Conservation (phyloP, 2,113 vertebrate species). For the Lophotis ruficrista region DNA sequence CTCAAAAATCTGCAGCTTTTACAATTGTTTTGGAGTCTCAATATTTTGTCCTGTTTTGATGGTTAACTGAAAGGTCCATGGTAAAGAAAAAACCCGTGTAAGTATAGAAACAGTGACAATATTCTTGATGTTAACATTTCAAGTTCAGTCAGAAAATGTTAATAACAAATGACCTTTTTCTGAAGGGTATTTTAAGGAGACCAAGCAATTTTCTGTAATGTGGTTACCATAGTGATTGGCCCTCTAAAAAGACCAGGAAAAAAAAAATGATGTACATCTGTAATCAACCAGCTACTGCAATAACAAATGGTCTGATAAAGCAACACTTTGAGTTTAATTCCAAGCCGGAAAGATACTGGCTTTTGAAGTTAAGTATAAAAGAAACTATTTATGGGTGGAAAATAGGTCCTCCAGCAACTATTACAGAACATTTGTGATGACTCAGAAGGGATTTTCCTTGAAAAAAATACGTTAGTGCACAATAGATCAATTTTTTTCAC, state of each 20-base stretch:
- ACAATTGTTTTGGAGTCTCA: neutral
- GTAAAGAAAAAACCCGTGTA: neutral
- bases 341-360: slow-evolving; percentile 25
- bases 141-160: slow-evolving; percentile 39
- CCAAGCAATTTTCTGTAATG: slow-evolving; percentile 70
- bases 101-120: neutral
- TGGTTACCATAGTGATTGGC: slow-evolving; percentile 76
- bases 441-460: slow-evolving; percentile 27
- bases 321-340: slow-evolving; percentile 49
- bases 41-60: slow-evolving; percentile 45
- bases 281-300: slow-evolving; percentile 54
- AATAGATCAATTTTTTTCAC: slow-evolving; percentile 16
- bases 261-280: slow-evolving; percentile 34
- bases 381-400: neutral
- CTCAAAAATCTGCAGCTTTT: neutral
- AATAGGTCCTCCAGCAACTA: neutral
- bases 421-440: neutral
- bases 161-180: slow-evolving; percentile 68
- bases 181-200: slow-evolving; percentile 74
- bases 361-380: slow-evolving; percentile 46
- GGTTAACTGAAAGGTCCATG: neutral
- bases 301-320: slow-evolving; percentile 59
- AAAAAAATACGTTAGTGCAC: slow-evolving; percentile 14
- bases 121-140: neutral
- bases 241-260: slow-evolving; percentile 54